Base-by-base conservation (phyloP, 2,113 vertebrate species). In the Pungitius pungitius region DNA sequence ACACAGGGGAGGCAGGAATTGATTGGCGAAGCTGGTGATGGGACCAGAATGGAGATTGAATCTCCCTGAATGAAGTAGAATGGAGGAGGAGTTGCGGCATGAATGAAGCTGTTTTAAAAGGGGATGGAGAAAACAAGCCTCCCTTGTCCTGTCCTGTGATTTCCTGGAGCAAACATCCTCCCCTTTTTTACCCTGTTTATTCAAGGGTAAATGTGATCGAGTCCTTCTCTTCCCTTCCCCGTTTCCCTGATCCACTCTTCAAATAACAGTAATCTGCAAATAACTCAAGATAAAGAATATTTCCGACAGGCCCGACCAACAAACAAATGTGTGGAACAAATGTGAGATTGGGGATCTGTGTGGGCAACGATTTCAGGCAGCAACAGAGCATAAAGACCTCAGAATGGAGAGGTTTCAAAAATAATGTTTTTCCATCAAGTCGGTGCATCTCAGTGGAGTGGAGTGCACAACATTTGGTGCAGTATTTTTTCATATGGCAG, bases 81-180 rank as follows among this genome's bases (percentile, higher is more conserved):
- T 88, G 85, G 83, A 90, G 87, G 89, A 88, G 90, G 88, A 83
- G 87, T 78, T 75, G 86, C 39, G 18, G 75, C 69, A 89, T 93
- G 91, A 93, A 93, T 92, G 89, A 90, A 85, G 78, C 88, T 82
- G 86, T 89, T 92, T 91, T 87, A 88, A 91, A 90, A 68, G 83
- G 84, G 89, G 86, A 87, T 70, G 77, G 73, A 73, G 84, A 78
- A 90, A 85, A 93, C 89, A 93, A 88, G 86, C 85, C 83, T 86
- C 89, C 90, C 91, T 90, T 92, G 87, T 88, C 76, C 85, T 78
- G 64, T 80, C 81, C 81, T 88, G 84, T 88, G 87, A 80, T 88
- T 89, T 88, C 84, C 82, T 87, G 87, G 85, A 85, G 88, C 91
- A 90, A 87, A 93, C 90, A 90, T 91, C 90, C 92, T 93, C 80